Evolutionary conservation across 2,113 vertebrate genomes (phyloP).

Genomic region (Erythrocercus mccallii): DNA sequence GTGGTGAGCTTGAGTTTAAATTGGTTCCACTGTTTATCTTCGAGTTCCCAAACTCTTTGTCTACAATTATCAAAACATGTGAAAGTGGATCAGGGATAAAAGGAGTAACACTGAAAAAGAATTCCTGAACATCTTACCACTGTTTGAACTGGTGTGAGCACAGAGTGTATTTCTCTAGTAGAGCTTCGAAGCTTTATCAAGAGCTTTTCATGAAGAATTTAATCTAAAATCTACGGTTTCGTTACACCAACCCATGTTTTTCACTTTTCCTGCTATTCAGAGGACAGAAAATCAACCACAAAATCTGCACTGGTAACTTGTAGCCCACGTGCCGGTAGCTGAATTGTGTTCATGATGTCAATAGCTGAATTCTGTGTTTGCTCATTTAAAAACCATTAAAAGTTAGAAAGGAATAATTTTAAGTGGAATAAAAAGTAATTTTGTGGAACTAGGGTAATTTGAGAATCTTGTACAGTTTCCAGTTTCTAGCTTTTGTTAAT

Average conservation of each 20-base stretch:
- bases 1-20: conserved; percentile 38
- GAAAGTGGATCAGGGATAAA: background rate
- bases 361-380: background rate
- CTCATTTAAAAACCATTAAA: background rate
- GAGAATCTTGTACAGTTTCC: background rate
- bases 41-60: background rate
- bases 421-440: background rate
- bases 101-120: background rate
- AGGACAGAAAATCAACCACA: background rate
- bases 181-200: background rate
- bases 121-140: background rate
- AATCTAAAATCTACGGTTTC: background rate
- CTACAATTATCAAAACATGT: background rate
- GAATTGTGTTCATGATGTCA: background rate
- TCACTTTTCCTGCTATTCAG: background rate
- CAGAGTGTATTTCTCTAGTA: fast-evolving
- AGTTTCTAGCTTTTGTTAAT: background rate
- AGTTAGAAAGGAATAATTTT: background rate
- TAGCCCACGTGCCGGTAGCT: background rate
- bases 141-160: background rate
- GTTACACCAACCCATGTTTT: background rate
- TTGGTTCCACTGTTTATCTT: conserved; percentile 22
- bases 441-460: background rate
- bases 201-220: background rate
- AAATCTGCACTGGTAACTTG: background rate